Conservation (phyloP, 23 tunicate genomes). For the Ascidia mentula region DNA sequence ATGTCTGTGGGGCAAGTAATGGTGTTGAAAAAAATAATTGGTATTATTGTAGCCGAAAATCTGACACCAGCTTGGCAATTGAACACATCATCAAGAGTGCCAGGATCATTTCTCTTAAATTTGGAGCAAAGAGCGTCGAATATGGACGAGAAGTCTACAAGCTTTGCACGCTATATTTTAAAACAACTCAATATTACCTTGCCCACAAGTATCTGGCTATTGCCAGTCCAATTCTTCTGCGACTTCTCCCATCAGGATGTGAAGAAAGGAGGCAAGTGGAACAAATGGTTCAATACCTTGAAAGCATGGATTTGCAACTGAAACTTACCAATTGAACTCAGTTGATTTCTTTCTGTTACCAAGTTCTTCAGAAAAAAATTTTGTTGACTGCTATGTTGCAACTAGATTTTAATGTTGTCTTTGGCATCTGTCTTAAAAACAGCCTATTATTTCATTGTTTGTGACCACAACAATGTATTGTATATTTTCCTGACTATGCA, state of each 20-base stretch:
- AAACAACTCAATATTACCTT: not conserved
- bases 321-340: no score
- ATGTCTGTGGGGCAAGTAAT: no score
- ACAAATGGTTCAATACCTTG: not conserved
- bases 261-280: not conserved
- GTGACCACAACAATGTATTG: no score
- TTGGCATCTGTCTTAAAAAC: no score
- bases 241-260: not conserved
- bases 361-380: no score
- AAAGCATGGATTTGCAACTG: not conserved
- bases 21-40: no score
- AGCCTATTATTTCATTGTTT: no score
- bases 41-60: not conserved
- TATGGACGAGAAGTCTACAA: constrained; percentile 50
- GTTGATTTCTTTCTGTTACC: no score
- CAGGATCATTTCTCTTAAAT: constrained; percentile 38
- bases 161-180: constrained; percentile 24
- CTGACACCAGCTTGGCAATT: not conserved
- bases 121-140: constrained; percentile 56
- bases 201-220: not conserved
- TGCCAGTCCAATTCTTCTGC: not conserved
- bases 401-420: no score
- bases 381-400: no score
- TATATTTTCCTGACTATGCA: no score
- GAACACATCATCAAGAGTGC: constrained; percentile 50